These are phyloP conservation scores for Lacerta agilis DNA, from an alignment of 2,797 vertebrate genomes.

Conservation along the genomic window DNA sequence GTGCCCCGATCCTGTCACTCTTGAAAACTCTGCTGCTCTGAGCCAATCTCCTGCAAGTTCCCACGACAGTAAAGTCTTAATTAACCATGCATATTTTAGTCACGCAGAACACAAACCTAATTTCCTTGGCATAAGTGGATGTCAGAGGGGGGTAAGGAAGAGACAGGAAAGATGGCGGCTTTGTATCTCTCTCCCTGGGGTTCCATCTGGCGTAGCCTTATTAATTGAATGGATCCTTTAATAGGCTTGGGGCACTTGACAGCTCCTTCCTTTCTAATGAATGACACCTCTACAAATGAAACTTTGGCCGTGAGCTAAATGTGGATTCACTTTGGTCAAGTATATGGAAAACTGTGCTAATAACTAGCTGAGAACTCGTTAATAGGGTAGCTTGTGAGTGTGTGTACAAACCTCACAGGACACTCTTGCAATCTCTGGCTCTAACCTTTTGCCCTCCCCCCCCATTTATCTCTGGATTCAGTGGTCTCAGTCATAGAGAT, in stretches of 20 bases:
- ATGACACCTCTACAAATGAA: constrained; percentile 20
- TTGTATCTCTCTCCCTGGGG: background rate
- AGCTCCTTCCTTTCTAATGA: constrained; percentile 27
- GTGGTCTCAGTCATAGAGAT: background rate
- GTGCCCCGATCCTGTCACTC: background rate
- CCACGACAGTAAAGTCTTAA: constrained; percentile 14
- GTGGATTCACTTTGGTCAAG: background rate
- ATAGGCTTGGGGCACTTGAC: background rate
- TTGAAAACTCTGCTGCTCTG: background rate
- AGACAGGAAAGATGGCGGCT: background rate
- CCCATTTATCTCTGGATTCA: background rate
- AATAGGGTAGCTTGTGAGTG: too few relatives aligned
- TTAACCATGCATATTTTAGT: constrained; percentile 14
- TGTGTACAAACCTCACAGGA: too few relatives aligned
- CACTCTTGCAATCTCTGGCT: background rate
- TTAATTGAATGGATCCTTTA: constrained; percentile 29
- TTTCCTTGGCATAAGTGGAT: constrained; percentile 26
- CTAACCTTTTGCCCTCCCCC: background rate
- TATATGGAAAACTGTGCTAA: background rate
- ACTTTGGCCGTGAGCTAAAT: background rate
- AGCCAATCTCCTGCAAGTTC: constrained; percentile 6
- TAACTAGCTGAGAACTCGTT: background rate
- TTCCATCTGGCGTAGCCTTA: constrained; percentile 6
- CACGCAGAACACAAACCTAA: constrained; percentile 12
- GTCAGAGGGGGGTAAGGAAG: background rate